Percentiles rank a stretch among this genome's conserved stretches.
Conservation (phyloP, 1,140 invertebrate genomes). For the Sarcophaga bullata region DNA sequence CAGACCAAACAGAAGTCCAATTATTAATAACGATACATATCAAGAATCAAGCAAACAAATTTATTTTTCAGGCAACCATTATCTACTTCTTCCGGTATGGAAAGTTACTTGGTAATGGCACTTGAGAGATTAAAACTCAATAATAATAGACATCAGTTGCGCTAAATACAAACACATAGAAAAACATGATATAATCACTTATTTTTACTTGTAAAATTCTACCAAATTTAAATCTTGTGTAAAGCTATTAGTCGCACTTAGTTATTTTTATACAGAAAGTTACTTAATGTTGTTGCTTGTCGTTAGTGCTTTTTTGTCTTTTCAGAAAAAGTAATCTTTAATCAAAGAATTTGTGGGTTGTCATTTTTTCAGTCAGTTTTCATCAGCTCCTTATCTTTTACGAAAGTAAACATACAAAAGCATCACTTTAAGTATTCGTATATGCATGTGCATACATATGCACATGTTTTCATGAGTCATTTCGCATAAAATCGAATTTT, state of each 20-base stretch:
- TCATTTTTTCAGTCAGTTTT: not conserved
- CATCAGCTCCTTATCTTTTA: not conserved
- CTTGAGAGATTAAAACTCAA: not conserved
- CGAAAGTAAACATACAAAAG: not conserved
- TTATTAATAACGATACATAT: no score
- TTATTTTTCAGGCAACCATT: not conserved
- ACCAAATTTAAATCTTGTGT: no score
- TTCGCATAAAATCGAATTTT: no score
- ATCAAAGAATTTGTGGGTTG: constrained; percentile 14
- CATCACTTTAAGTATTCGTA: not conserved
- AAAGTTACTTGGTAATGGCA: not conserved
- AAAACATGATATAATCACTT: constrained; percentile 11
- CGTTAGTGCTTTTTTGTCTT: not conserved
- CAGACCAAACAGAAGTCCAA: no score
- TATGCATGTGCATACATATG: not conserved
- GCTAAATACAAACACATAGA: not conserved
- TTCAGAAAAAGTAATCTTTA: not conserved
- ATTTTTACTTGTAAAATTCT: not conserved
- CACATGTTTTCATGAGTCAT: no score
- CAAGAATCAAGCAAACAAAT: not conserved
- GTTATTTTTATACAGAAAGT: not conserved
- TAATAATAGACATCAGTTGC: not conserved
- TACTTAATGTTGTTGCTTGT: not conserved
- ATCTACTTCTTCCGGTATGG: not conserved
- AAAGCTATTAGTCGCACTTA: no score